phyloP scores from a whole-genome alignment of 64 coral and sea anemone species.

The Trachythela sp. region DNA sequence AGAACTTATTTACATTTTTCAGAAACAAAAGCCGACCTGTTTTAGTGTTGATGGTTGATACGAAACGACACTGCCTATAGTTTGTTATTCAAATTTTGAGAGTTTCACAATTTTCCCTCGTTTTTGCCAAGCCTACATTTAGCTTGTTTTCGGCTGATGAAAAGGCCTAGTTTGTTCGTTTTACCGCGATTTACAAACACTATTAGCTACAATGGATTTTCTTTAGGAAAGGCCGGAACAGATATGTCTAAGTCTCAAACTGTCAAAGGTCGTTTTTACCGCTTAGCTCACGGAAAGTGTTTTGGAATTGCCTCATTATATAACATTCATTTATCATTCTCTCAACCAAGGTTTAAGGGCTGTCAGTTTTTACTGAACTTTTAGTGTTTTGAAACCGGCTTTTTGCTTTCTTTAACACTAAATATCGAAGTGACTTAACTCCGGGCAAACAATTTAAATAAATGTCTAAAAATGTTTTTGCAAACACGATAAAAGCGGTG shows the following conservation, averaged over 20 bases:
- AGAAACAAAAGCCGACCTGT: slow-evolving; percentile 20
- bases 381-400: not conserved
- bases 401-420: not conserved
- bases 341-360: not conserved
- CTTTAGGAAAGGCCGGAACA: not conserved
- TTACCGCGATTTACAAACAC: not conserved
- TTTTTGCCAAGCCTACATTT: not conserved
- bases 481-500: slow-evolving; percentile 4
- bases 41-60: slow-evolving; percentile 12
- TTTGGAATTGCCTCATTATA: not conserved
- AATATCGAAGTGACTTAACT: not conserved
- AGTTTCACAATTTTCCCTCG: not conserved
- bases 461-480: not conserved
- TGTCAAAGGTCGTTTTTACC: not conserved
- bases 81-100: not conserved
- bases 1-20: slow-evolving; percentile 23
- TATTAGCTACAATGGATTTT: not conserved
- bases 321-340: not conserved
- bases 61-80: not conserved
- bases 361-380: not conserved
- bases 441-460: not conserved
- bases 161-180: not conserved
- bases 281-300: not conserved
- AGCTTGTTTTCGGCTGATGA: not conserved
- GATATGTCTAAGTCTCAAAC: not conserved